These are phyloP conservation scores for Alces alces DNA, from an alignment of 2,113 vertebrate genomes.

Conservation along the genomic window DNA sequence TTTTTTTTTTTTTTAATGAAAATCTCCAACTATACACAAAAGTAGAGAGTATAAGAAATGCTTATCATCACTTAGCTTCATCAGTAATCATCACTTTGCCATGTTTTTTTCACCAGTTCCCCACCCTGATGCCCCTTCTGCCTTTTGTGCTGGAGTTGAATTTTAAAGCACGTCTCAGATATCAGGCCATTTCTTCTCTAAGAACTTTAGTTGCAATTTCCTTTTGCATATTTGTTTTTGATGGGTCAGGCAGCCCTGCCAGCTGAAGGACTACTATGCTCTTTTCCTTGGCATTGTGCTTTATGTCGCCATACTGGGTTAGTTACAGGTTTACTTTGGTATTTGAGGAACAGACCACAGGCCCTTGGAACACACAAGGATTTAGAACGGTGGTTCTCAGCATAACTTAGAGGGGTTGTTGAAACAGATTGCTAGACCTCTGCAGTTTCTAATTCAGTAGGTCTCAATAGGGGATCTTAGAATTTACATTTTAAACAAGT, in stretches of 20 bases:
- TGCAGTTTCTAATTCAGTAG: neutral
- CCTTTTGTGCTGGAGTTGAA: neutral
- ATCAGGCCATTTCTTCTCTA: neutral
- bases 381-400: neutral
- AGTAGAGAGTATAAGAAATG: neutral
- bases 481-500: neutral
- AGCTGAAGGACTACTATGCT: neutral
- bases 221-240: neutral
- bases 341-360: neutral
- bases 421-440: neutral
- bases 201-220: neutral
- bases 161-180: constrained; percentile 32
- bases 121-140: neutral
- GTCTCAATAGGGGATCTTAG: neutral
- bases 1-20: neutral
- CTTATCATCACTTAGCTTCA: neutral
- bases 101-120: neutral
- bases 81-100: neutral
- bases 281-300: neutral
- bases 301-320: neutral
- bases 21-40: neutral
- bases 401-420: neutral
- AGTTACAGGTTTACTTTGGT: neutral
- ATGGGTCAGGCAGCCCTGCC: neutral
- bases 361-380: neutral